These are phyloP conservation scores for Cerceris rybyensis DNA, from an alignment of 2,888 invertebrate species.

Conservation along the genomic window DNA sequence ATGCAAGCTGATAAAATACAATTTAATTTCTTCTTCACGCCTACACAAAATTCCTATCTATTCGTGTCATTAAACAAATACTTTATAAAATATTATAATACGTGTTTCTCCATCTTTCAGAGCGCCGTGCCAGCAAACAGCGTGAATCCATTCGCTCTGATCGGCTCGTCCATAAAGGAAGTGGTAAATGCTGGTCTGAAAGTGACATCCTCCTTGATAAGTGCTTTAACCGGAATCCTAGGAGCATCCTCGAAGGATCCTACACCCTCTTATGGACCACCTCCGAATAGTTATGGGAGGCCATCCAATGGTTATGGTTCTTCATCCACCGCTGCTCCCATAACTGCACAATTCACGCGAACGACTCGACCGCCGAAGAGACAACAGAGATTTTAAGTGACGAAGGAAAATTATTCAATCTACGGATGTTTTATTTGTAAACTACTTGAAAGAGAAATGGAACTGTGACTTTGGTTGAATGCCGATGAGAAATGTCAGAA, in stretches of 20 bases:
- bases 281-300: constrained; percentile 32
- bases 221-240: constrained; percentile 71
- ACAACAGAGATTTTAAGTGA: constrained; percentile 1
- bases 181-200: constrained; percentile 73
- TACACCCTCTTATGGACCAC: constrained; percentile 65
- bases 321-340: constrained; percentile 11
- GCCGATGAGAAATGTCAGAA: too few species aligned
- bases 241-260: constrained; percentile 71
- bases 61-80: too few species aligned
- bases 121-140: constrained; percentile 65
- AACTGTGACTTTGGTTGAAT: too few species aligned
- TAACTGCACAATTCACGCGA: neutral
- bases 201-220: constrained; percentile 70
- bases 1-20: too few species aligned
- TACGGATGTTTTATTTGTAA: neutral
- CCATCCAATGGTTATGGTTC: constrained; percentile 23
- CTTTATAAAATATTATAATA: too few species aligned
- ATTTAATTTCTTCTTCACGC: too few species aligned
- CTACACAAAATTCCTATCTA: too few species aligned
- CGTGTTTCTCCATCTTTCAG: constrained; percentile 34
- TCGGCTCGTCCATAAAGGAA: constrained; percentile 73
- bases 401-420: neutral
- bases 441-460: too few species aligned
- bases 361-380: constrained; percentile 22
- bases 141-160: constrained; percentile 68